These are phyloP conservation scores for Adelognathus sp. DNA, from an alignment of 2,888 invertebrate species.

Conservation along the genomic window DNA sequence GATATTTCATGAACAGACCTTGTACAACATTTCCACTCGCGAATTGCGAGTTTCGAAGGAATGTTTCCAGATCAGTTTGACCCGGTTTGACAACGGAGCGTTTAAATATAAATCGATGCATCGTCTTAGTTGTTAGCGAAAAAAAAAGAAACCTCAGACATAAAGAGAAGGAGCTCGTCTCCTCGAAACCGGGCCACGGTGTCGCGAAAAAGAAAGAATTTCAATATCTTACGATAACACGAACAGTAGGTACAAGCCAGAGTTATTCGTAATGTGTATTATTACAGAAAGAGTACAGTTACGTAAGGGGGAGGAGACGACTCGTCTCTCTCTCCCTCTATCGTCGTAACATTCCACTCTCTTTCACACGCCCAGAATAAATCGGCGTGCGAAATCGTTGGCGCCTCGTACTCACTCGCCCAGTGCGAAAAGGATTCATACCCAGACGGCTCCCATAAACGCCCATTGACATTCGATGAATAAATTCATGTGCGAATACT, in stretches of 20 bases:
- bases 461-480: background rate
- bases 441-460: background rate
- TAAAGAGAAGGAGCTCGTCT: background rate
- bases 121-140: background rate
- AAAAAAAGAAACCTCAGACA: background rate
- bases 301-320: background rate
- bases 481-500: background rate
- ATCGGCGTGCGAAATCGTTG: background rate
- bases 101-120: background rate
- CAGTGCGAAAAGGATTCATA: background rate
- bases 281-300: background rate
- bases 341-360: background rate
- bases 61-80: too few species aligned
- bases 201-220: background rate
- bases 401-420: background rate
- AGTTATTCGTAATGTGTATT: background rate
- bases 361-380: background rate
- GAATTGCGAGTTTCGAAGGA: too few species aligned
- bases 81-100: background rate
- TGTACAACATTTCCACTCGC: too few species aligned
- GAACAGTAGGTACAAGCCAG: background rate
- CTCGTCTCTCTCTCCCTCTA: background rate
- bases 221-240: background rate
- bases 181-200: background rate
- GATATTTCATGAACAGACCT: too few species aligned